Evolutionary conservation across 2,888 invertebrate genomes (phyloP).

Genomic region (Metopia argyrocephala): DNA sequence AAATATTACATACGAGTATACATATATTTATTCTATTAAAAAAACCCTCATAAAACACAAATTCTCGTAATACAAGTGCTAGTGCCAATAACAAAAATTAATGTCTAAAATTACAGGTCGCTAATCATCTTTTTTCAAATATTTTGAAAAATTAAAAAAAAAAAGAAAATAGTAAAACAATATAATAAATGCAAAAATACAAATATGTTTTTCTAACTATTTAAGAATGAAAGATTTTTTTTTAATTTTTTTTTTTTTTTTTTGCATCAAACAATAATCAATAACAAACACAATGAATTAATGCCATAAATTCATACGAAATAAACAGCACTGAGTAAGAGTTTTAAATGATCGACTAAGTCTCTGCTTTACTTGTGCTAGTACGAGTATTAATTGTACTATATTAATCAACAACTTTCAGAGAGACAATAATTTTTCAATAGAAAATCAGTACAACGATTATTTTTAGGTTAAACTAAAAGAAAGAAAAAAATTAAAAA

Average conservation of each 20-base stretch:
- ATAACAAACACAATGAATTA: background rate
- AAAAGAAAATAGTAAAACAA: background rate
- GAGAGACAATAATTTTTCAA: constrained; percentile 11
- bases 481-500: too few species aligned
- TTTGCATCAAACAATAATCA: background rate
- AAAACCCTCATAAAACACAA: too few species aligned
- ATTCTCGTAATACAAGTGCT: background rate
- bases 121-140: constrained; percentile 12
- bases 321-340: too few species aligned
- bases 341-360: too few species aligned
- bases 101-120: constrained; percentile 40
- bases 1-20: too few species aligned
- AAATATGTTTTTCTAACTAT: background rate
- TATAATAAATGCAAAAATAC: background rate
- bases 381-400: too few species aligned
- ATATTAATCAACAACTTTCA: background rate
- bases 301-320: background rate
- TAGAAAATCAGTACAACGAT: constrained; percentile 34
- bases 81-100: constrained; percentile 1
- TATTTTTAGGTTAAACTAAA: too few species aligned
- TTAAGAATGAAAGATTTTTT: background rate
- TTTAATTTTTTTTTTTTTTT: background rate
- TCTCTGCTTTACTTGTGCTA: too few species aligned
- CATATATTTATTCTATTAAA: background rate
- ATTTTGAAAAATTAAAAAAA: background rate